phyloP scores from a whole-genome alignment of 1,140 invertebrate species.

The Brachionus asplanchnoidis region DNA sequence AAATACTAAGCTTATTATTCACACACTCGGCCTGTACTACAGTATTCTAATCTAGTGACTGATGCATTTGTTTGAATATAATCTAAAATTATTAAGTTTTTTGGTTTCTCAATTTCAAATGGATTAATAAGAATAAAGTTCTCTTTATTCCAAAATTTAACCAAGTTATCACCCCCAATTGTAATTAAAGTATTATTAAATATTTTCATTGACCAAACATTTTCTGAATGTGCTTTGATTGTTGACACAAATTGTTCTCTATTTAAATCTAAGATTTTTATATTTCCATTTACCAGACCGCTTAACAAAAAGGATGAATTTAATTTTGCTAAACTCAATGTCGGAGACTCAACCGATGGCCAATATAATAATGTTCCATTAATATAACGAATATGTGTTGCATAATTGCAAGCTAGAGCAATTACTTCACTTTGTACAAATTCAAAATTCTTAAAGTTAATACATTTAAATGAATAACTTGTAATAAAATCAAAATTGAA shows the following conservation, averaged over 20 bases:
- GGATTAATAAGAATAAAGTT: not conserved
- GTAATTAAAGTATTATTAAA: too few species aligned
- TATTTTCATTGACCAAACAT: not conserved
- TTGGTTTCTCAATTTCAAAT: not conserved
- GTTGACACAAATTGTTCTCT: too few species aligned
- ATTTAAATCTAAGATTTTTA: not conserved
- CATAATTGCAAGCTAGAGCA: not conserved
- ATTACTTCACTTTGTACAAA: not conserved
- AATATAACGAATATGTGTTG: not conserved
- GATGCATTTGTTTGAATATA: not conserved
- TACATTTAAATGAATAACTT: not conserved
- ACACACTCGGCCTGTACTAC: too few species aligned
- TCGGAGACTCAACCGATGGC: not conserved
- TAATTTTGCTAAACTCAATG: not conserved
- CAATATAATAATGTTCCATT: not conserved
- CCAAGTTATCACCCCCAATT: not conserved
- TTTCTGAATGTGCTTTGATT: not conserved
- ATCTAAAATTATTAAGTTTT: too few species aligned
- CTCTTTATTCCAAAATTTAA: not conserved
- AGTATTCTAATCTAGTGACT: too few species aligned
- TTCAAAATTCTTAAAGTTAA: not conserved
- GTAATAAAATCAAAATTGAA: not conserved
- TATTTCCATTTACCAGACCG: not conserved
- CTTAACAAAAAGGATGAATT: not conserved
- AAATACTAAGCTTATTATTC: too few species aligned